phyloP scores from a whole-genome alignment of 2,797 vertebrate species.

The Hydrophis major region DNA sequence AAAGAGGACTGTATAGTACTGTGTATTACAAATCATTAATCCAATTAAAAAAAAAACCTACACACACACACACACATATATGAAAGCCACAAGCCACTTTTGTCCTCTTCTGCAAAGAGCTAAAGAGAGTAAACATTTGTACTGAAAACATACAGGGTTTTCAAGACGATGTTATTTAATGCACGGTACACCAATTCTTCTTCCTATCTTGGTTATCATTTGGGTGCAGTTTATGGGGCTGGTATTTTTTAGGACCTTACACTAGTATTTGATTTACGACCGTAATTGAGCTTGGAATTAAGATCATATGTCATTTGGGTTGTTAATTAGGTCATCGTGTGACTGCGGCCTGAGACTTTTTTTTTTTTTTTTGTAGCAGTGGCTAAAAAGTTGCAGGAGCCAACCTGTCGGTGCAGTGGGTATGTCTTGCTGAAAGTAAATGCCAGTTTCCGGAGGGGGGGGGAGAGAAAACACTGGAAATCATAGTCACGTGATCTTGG shows the following conservation, averaged over 20 bases:
- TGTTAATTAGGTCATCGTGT: neutral
- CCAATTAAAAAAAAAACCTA: conserved; percentile 27
- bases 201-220: neutral
- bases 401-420: neutral
- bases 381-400: neutral
- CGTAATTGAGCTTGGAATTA: neutral
- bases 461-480: neutral
- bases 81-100: neutral
- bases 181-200: neutral
- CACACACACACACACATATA: too few species aligned
- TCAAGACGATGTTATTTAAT: neutral
- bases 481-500: neutral
- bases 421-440: neutral
- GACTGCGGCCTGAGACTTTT: neutral
- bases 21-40: conserved; percentile 21
- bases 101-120: neutral
- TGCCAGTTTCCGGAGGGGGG: neutral
- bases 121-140: neutral
- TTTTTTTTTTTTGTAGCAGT: neutral
- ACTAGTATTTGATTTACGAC: neutral
- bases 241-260: neutral
- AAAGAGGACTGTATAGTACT: conserved; percentile 12
- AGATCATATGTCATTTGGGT: neutral
- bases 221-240: neutral
- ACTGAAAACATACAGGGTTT: neutral